Evolutionary conservation across 1,140 invertebrate genomes (phyloP).

Genomic region (Asbolus verrucosus): DNA sequence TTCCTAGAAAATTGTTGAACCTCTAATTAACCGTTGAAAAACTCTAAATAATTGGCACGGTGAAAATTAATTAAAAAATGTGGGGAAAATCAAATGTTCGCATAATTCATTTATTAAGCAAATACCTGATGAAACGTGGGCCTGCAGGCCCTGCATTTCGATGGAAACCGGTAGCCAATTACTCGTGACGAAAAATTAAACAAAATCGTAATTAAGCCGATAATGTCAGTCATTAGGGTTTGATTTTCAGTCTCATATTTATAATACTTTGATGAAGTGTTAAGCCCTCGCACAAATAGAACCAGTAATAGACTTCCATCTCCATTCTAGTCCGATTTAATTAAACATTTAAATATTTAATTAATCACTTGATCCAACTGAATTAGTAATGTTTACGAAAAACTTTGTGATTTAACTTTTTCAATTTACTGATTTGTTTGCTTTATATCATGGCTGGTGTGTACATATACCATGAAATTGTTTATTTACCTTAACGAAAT

Average conservation of each 20-base stretch:
- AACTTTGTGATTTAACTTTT: neutral
- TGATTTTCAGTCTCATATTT: too few species aligned
- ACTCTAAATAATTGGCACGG: too few species aligned
- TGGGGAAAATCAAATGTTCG: too few species aligned
- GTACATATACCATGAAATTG: neutral
- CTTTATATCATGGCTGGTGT: neutral
- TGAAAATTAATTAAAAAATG: too few species aligned
- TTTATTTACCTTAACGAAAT: neutral
- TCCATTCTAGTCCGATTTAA: neutral
- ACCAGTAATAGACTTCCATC: neutral
- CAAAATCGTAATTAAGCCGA: too few species aligned
- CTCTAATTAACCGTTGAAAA: too few species aligned
- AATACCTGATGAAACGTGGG: too few species aligned
- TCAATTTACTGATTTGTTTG: constrained; percentile 13
- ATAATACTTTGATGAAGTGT: neutral
- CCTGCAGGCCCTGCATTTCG: too few species aligned
- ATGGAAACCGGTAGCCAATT: too few species aligned
- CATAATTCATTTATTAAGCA: too few species aligned
- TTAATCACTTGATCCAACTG: neutral
- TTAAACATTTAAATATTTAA: neutral
- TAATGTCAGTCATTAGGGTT: neutral
- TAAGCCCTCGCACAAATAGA: neutral
- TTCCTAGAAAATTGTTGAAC: too few species aligned
- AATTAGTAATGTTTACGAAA: neutral
- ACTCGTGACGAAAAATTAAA: too few species aligned